phyloP scores from a whole-genome alignment of 2,113 vertebrate species.

The Apodemus sylvaticus region DNA sequence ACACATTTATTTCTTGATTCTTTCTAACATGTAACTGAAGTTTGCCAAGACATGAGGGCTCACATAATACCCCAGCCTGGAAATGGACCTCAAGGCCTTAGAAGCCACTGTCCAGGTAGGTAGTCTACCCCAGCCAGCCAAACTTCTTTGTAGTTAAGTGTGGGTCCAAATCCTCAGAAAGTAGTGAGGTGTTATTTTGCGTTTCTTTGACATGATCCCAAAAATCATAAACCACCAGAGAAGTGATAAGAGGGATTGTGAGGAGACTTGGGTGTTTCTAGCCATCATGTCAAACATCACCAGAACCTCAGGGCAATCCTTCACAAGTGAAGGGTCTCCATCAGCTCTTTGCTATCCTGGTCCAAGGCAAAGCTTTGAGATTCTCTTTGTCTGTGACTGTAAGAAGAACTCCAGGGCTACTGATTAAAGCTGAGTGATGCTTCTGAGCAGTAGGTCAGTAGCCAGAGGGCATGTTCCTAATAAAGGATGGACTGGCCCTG shows the following conservation, averaged over 20 bases:
- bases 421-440: background rate
- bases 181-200: slow-evolving; percentile 42
- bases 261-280: background rate
- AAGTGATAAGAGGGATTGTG: background rate
- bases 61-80: no score
- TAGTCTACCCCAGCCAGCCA: background rate
- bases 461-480: no score
- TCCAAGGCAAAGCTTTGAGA: background rate
- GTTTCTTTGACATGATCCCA: slow-evolving; percentile 27
- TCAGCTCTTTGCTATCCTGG: background rate
- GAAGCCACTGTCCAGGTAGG: background rate
- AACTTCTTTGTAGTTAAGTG: background rate
- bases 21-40: background rate
- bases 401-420: background rate
- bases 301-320: background rate
- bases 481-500: background rate
- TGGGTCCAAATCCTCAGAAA: slow-evolving; percentile 24
- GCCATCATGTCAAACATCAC: background rate
- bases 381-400: background rate
- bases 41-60: background rate
- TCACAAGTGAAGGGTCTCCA: background rate
- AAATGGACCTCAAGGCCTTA: background rate
- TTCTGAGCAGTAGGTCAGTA: background rate
- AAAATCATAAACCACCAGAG: background rate
- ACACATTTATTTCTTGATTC: background rate